Evolutionary conservation across 2,797 vertebrate species (phyloP).

Genomic region (Hipposideros larvatus): DNA sequence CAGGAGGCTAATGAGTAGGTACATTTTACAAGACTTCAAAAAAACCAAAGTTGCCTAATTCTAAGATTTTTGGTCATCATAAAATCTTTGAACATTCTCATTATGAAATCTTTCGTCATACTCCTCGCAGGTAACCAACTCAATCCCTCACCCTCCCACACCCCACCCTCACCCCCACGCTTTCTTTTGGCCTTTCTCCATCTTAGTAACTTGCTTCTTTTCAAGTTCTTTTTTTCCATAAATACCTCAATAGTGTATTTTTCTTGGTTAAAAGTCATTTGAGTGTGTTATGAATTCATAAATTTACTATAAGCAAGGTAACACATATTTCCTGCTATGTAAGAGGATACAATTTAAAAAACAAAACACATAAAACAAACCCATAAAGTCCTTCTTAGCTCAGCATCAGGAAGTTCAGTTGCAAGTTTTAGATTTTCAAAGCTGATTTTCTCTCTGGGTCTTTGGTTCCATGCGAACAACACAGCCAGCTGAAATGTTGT

Average conservation of each 20-base stretch:
- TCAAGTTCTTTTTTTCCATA: not conserved
- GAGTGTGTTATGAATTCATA: conserved; percentile 17
- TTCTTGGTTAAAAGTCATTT: conserved; percentile 37
- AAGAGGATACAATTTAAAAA: conserved; percentile 34
- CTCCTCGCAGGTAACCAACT: not conserved
- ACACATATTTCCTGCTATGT: not conserved
- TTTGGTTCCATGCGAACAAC: conserved; percentile 99
- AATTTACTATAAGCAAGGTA: conserved; percentile 1
- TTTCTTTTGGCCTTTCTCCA: not conserved
- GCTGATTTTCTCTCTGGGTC: conserved; percentile 98
- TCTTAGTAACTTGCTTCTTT: conserved; percentile 14
- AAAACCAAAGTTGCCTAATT: not conserved
- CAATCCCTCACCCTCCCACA: not conserved
- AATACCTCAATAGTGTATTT: conserved; percentile 13
- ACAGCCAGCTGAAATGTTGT: conserved; percentile 99
- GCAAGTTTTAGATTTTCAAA: conserved; percentile 99
- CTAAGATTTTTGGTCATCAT: conserved; percentile 28
- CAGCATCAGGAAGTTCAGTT: conserved; percentile 98
- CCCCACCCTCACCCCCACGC: too few species aligned
- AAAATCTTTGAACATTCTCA: conserved; percentile 39
- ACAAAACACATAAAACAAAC: conserved; percentile 85
- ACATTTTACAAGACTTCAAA: not conserved
- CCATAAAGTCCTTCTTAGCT: conserved; percentile 98
- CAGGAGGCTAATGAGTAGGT: not conserved
- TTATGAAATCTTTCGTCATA: not conserved